These are phyloP conservation scores for Ichneumoninae sp. DNA, from an alignment of 2,888 invertebrate species.

Conservation along the genomic window DNA sequence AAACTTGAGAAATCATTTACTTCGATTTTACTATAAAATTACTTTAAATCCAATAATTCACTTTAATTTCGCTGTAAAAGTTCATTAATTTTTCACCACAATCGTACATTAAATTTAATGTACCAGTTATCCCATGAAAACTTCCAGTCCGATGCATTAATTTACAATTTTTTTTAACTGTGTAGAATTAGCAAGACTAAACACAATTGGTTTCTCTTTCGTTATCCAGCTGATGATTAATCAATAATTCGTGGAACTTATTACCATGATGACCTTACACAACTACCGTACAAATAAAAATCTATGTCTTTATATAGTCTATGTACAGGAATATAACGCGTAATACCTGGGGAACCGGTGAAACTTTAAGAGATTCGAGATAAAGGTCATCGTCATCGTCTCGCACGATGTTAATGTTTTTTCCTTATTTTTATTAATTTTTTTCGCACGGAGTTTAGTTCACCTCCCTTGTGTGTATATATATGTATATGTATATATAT, in stretches of 20 bases:
- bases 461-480: slow-evolving; percentile 50
- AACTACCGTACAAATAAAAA: slow-evolving; percentile 64
- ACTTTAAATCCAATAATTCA: too few relatives aligned
- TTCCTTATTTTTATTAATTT: slow-evolving; percentile 15
- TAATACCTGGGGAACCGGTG: slow-evolving; percentile 51
- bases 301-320: slow-evolving; percentile 41
- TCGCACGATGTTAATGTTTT: not conserved
- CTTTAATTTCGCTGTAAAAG: too few relatives aligned
- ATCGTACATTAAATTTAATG: too few relatives aligned
- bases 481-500: slow-evolving; percentile 23
- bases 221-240: slow-evolving; percentile 26
- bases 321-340: slow-evolving; percentile 61
- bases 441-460: slow-evolving; percentile 53
- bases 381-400: slow-evolving; percentile 32
- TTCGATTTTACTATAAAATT: not conserved
- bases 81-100: too few relatives aligned
- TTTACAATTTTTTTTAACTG: too few relatives aligned
- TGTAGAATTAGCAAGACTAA: slow-evolving; percentile 20
- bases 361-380: slow-evolving; percentile 52
- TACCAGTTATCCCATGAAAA: too few relatives aligned
- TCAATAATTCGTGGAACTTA: slow-evolving; percentile 52
- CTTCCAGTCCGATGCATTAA: too few relatives aligned
- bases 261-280: slow-evolving; percentile 64
- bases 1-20: too few relatives aligned
- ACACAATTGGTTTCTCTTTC: slow-evolving; percentile 27